Evolutionary conservation across 2,113 vertebrate genomes (phyloP).

Genomic region (Bos taurus): DNA sequence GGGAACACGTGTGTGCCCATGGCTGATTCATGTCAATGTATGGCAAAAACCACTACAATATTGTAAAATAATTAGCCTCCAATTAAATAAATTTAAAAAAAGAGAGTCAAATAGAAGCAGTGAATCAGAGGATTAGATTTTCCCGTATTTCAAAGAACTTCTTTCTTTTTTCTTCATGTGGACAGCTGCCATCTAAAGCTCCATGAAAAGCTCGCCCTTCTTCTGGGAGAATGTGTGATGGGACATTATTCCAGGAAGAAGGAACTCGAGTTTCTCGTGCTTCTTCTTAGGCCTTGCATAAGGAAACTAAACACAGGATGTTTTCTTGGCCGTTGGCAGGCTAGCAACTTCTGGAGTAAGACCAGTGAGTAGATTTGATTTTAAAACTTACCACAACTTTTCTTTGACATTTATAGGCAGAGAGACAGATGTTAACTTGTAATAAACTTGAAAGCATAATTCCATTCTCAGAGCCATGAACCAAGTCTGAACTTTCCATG

Average conservation of each 20-base stretch:
- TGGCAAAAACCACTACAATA: no score
- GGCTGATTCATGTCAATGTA: no score
- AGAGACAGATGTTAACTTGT: constrained; percentile 8
- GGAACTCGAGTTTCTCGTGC: not conserved
- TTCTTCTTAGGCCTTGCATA: not conserved
- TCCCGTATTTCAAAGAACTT: constrained; percentile 14
- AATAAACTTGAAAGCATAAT: not conserved
- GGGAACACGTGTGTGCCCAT: no score
- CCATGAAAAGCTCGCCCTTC: not conserved
- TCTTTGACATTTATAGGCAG: not conserved
- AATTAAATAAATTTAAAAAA: not conserved
- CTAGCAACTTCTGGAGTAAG: not conserved
- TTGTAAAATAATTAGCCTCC: no score
- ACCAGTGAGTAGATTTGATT: constrained; percentile 26
- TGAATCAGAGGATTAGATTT: not conserved
- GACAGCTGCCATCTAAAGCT: constrained; percentile 22
- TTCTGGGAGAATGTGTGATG: not conserved
- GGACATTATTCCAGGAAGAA: not conserved
- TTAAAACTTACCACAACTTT: not conserved
- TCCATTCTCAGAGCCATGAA: not conserved
- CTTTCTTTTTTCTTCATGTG: constrained; percentile 34
- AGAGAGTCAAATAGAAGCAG: not conserved
- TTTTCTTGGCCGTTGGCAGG: not conserved
- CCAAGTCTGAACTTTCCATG: not conserved
- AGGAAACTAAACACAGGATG: not conserved